Evolutionary conservation across 2,113 vertebrate species (phyloP).

Genomic region (Eptesicus fuscus): DNA sequence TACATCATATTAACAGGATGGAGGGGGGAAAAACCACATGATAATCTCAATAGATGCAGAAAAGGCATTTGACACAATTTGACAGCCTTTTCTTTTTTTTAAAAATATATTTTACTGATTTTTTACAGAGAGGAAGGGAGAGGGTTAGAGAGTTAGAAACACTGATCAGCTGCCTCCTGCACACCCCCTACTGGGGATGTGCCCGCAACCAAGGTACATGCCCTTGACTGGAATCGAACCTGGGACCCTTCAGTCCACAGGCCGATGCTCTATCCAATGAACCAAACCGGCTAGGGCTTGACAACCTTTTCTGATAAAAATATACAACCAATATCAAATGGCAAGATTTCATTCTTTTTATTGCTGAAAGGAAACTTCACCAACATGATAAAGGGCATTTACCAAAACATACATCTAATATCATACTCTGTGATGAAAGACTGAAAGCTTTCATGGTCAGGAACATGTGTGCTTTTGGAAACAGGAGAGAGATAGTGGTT

Average conservation of each 20-base stretch:
- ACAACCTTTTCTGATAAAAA: not conserved
- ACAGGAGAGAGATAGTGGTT: not conserved
- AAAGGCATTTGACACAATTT: constrained; percentile 28
- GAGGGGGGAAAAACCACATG: not conserved
- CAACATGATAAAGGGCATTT: constrained; percentile 27
- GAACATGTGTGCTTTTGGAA: not conserved
- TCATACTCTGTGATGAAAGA: not conserved
- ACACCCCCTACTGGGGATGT: no score
- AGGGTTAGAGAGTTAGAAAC: no score
- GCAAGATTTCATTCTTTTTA: not conserved
- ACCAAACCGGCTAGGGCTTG: no score
- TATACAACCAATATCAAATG: not conserved
- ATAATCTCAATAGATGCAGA: constrained; percentile 17
- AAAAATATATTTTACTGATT: no score
- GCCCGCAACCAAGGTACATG: no score
- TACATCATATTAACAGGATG: constrained; percentile 11
- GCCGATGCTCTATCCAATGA: no score
- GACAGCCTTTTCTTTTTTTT: not conserved
- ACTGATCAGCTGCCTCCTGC: no score
- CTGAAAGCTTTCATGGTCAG: not conserved
- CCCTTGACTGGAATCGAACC: no score
- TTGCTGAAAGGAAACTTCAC: not conserved
- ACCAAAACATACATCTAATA: not conserved
- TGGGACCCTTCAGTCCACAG: no score
- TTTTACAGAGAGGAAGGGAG: no score